Base-by-base conservation (phyloP, 2,797 vertebrate genomes). In the Enteromius anoplus region DNA sequence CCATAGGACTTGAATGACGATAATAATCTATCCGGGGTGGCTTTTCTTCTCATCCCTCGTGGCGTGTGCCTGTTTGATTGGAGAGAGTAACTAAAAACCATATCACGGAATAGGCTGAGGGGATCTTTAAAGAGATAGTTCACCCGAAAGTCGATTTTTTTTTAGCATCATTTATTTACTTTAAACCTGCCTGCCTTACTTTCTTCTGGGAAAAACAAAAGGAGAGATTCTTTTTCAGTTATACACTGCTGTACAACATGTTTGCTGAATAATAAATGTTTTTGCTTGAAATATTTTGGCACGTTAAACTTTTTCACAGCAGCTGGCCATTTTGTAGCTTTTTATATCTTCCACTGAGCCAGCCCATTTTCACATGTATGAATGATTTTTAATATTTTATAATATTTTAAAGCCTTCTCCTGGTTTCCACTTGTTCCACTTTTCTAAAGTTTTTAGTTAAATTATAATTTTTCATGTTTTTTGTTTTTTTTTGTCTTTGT, bases 1-100 rank as follows among this genome's bases (percentile, higher is more conserved):
- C 77, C 73, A 71, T 62, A 53, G 73, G 26, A 37, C 76, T 76
- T 23, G 75, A 75, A 86, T 82, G 68, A 60, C 3, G 51, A 64
- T 69, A 78, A 64, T 73, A 78, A 83, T 84, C 71, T 14, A 34
- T 40, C 72, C 55, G 51, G 64, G 62, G 60, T 77, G 51, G 45
- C 64, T 81, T 26, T 75, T 75, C 73, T 83, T 83, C 47, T 75
- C 32, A 55, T 68, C 58, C 60, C 49, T 76, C 11, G 42, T 76
- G 62, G 62, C 23, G 0, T 3, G 29, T 65, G 70, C 6, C n/a
- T 40, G 29, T 53, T 37, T 83, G 32, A 55, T 60, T 69, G 37
- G 73, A 45, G 11, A 55, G 34, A 29, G 62, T 76, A 76, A 64
- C 55, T 69, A 23, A 34, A 45, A 76, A 42, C 12, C 58, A n/a